These are phyloP conservation scores for Lutjanus campechanus DNA, from an alignment of 2,797 vertebrate genomes.

Conservation along the genomic window DNA sequence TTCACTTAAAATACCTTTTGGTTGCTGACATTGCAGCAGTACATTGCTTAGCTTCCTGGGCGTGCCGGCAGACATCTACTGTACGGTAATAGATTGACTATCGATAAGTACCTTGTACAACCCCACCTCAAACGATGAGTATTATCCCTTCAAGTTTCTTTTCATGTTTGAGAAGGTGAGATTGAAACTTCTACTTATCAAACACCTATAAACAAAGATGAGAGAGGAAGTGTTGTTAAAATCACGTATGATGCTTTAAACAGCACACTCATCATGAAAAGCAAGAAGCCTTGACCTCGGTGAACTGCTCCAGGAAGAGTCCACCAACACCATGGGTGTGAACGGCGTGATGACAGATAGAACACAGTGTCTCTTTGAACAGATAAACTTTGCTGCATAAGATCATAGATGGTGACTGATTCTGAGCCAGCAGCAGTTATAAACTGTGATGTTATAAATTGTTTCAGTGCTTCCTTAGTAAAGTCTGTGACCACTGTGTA, in stretches of 20 bases:
- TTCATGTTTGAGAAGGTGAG: neutral
- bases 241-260: neutral
- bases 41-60: too few relatives aligned
- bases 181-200: neutral
- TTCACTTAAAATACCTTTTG: too few relatives aligned
- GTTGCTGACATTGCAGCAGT: too few relatives aligned
- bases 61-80: too few relatives aligned
- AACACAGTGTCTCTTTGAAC: neutral
- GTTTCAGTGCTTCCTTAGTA: neutral
- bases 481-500: neutral
- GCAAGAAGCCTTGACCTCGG: conserved; percentile 9
- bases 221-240: neutral
- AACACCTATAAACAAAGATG: neutral
- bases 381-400: conserved; percentile 11
- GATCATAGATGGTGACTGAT: neutral
- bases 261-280: neutral
- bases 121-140: too few relatives aligned
- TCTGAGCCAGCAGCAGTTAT: neutral
- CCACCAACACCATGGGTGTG: neutral
- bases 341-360: neutral
- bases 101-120: too few relatives aligned
- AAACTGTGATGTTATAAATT: neutral
- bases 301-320: conserved; percentile 23
- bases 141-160: neutral
- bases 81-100: too few relatives aligned